phyloP scores from a whole-genome alignment of 2,888 invertebrate species.

The Pandemis heparana region DNA sequence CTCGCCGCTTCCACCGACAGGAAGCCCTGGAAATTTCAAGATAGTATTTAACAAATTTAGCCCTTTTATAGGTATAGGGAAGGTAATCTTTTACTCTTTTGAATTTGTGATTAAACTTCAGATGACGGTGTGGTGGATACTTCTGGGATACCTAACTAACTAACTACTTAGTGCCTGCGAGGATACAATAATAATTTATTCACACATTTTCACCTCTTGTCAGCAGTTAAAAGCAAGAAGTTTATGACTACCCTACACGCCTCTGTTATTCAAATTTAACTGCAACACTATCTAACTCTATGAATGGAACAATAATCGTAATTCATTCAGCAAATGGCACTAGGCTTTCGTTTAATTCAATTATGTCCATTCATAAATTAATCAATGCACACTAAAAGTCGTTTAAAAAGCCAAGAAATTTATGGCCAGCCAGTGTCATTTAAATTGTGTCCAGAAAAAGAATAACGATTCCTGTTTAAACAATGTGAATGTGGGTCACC shows the following conservation, averaged over 20 bases:
- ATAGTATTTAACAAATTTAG: neutral
- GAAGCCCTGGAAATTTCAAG: conserved; percentile 82
- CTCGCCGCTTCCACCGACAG: conserved; percentile 79
- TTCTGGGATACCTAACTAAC: too few relatives aligned
- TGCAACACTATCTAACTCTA: conserved; percentile 10
- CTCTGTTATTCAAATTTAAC: conserved; percentile 20
- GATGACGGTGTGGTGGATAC: too few relatives aligned
- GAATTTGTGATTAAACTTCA: too few relatives aligned
- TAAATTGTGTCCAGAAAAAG: conserved; percentile 50
- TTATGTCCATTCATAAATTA: conserved; percentile 58
- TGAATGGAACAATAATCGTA: conserved; percentile 9
- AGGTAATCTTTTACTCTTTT: too few relatives aligned
- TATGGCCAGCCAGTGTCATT: conserved; percentile 53
- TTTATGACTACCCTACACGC: neutral
- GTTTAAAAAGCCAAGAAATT: conserved; percentile 61
- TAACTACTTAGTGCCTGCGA: too few relatives aligned
- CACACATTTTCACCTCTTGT: neutral
- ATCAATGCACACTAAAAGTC: conserved; percentile 71
- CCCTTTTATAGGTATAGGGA: neutral
- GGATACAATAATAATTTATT: neutral
- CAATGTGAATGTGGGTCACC: conserved; percentile 58
- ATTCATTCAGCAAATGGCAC: conserved; percentile 17
- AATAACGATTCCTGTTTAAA: conserved; percentile 37
- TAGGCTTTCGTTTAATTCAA: conserved; percentile 27
- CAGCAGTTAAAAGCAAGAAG: neutral